Base-by-base conservation (phyloP, 2,797 vertebrate genomes). In the Tachyglossus aculeatus region DNA sequence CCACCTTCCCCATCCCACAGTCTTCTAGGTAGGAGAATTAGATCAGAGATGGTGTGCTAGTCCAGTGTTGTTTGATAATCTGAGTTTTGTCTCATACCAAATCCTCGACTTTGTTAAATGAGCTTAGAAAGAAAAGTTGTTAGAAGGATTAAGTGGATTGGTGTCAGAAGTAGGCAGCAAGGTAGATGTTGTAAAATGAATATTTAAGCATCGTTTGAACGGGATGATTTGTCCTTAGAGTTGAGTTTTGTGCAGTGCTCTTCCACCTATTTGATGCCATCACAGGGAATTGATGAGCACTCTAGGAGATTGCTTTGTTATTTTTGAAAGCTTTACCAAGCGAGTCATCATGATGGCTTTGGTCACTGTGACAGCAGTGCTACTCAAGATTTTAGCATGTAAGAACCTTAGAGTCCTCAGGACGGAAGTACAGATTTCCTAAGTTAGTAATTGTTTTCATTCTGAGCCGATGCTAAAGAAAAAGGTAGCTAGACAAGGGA, bases 241-340 rank as follows among this genome's bases (percentile, higher is more conserved):
- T 80, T 78, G 44, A 73, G 58, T 80, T 78, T 66, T n/a, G 21
- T 57, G n/a, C 36, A 54, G n/a, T 37, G 67, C 44, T 78, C 36
- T 59, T 74, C 27, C 7, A 18, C 7, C 63, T 75, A 43, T 74
- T 44, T 24, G 43, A 2, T 67, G 1, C 78, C 80, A 54, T 64
- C 34, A 51, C 21, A 68, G n/a, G 52, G 48, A 67, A 45, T 32
- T 72, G 45, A 78, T 80, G 57, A 58, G 24, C 52, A 10, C 73
- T 75, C 16, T 29, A 66, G 24, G 13, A 85, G 55, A 66, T 80
- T 77, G 47, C 29, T 47, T 69, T 71, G 40, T 45, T 68, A 37
- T 11, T 67, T 76, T 67, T 79, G 65, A 51, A 73, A 7, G 51
- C 48, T 75, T 81, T 73, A 69, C 73, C 59, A 77, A 25, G 29